Evolutionary conservation across 2,888 invertebrate species (phyloP).

Genomic region (Himalopsyche kuldschensis): DNA sequence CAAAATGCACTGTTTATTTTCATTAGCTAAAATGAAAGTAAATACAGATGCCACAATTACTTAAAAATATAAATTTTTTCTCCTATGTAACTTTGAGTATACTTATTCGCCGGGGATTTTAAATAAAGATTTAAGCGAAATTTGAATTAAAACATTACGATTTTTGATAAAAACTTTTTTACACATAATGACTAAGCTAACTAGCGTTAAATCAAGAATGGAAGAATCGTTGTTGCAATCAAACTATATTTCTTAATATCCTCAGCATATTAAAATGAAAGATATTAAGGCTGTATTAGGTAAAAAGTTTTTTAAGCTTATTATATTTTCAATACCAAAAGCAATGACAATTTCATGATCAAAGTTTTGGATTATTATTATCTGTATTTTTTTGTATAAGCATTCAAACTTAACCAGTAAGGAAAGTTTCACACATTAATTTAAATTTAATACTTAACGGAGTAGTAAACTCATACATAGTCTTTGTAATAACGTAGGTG

Average conservation of each 20-base stretch:
- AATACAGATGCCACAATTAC: neutral
- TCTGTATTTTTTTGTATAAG: no score
- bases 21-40: neutral
- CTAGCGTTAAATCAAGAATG: neutral
- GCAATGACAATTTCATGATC: no score
- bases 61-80: neutral
- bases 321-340: no score
- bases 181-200: no score
- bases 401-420: no score
- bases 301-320: no score
- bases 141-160: neutral
- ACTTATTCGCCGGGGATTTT: neutral
- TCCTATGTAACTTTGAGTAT: neutral
- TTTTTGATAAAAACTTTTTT: neutral
- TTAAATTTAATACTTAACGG: neutral
- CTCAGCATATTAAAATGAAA: no score
- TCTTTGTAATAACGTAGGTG: neutral
- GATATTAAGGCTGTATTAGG: no score
- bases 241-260: no score
- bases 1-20: neutral
- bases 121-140: neutral
- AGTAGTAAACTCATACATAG: neutral
- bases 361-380: no score
- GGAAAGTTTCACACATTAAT: neutral
- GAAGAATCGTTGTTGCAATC: no score